A percentile compares a stretch with the other conserved stretches of the same genome.
These are phyloP conservation scores for Drosophila parthenogenetica DNA, from an alignment of 2,888 invertebrate species.

Conservation along the genomic window DNA sequence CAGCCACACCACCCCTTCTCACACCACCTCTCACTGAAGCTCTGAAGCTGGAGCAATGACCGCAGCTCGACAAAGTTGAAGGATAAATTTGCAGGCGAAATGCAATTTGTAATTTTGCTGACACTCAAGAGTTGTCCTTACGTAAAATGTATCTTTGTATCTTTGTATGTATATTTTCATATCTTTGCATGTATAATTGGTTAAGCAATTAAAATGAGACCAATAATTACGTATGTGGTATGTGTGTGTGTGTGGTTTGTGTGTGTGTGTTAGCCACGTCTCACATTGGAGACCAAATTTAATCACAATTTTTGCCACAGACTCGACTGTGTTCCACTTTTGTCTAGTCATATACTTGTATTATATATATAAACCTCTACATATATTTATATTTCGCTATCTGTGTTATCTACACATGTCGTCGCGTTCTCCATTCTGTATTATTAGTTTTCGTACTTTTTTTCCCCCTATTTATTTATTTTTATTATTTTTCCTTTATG, in stretches of 20 bases:
- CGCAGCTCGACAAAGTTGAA: slow-evolving; percentile 79
- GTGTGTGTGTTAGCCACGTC: background rate
- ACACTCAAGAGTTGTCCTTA: slow-evolving; percentile 2
- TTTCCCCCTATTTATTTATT: slow-evolving; percentile 23
- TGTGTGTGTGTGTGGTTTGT: background rate
- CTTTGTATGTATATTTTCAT: background rate
- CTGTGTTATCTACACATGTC: slow-evolving; percentile 50
- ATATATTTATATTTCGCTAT: slow-evolving; percentile 7
- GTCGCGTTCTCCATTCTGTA: slow-evolving; percentile 15
- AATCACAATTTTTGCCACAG: slow-evolving; percentile 32
- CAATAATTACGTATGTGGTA: slow-evolving; percentile 38
- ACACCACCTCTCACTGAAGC: background rate
- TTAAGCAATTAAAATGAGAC: slow-evolving; percentile 23
- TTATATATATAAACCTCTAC: slow-evolving; percentile 17
- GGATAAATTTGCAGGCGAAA: slow-evolving; percentile 64
- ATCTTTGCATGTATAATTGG: slow-evolving; percentile 2
- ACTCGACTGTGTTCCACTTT: slow-evolving; percentile 36
- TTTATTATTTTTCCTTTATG: slow-evolving; percentile 11
- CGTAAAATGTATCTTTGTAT: background rate
- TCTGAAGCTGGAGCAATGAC: slow-evolving; percentile 76
- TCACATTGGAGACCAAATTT: slow-evolving; percentile 27
- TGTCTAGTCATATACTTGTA: slow-evolving; percentile 23
- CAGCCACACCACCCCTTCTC: background rate
- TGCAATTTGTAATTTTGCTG: slow-evolving; percentile 44
- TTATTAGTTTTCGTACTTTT: slow-evolving; percentile 19